Evolutionary conservation across 2,113 vertebrate genomes (phyloP).

Genomic region (Trichomycterus rosablanca): DNA sequence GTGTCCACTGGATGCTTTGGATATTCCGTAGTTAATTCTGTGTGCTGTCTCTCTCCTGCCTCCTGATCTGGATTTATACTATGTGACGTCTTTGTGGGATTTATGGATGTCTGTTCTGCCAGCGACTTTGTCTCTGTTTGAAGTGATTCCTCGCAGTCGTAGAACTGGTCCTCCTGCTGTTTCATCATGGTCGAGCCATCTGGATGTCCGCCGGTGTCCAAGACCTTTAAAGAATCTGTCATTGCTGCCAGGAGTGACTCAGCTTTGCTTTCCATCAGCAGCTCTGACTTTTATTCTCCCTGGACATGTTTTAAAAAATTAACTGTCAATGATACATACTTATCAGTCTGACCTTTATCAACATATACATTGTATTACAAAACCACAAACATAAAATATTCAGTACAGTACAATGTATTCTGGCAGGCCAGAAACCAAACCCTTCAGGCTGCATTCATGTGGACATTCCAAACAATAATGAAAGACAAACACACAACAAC

Average conservation of each 20-base stretch:
- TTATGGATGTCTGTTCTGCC: neutral
- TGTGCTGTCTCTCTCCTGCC: neutral
- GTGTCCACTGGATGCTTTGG: neutral
- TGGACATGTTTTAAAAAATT: too few species aligned
- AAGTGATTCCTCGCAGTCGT: conserved; percentile 49
- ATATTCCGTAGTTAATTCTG: conserved; percentile 10
- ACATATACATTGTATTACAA: too few species aligned
- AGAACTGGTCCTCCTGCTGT: conserved; percentile 51
- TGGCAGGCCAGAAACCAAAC: too few species aligned
- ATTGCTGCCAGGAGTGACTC: conserved; percentile 1
- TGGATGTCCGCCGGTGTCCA: conserved; percentile 7
- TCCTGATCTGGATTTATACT: neutral
- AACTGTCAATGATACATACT: too few species aligned
- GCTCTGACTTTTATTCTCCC: neutral
- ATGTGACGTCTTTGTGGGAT: neutral
- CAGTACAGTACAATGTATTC: too few species aligned
- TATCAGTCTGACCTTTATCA: too few species aligned
- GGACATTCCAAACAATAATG: too few species aligned
- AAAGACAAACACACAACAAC: too few species aligned
- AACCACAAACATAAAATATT: too few species aligned
- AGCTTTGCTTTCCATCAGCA: conserved; percentile 20
- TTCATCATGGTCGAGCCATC: conserved; percentile 9
- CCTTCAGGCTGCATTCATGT: too few species aligned
- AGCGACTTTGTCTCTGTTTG: conserved; percentile 7
- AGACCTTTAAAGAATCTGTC: conserved; percentile 29